Evolutionary conservation across 2,797 vertebrate species (phyloP).

Genomic region (Chaunax sp.): DNA sequence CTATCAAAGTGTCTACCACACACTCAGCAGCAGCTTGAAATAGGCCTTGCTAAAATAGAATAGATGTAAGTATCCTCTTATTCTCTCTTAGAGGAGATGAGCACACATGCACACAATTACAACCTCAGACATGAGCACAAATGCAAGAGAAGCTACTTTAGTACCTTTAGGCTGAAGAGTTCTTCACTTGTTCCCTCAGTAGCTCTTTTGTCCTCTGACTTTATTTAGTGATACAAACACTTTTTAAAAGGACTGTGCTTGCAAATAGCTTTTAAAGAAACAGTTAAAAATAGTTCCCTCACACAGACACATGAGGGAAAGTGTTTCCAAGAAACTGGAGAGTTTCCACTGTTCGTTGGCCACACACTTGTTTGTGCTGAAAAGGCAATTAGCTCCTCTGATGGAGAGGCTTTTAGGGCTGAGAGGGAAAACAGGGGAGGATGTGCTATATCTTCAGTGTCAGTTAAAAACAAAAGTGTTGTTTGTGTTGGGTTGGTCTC

Average conservation of each 20-base stretch:
- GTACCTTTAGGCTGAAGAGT: slow-evolving; percentile 48
- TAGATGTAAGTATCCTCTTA: slow-evolving; percentile 61
- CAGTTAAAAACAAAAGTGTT: slow-evolving; percentile 20
- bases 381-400: slow-evolving; percentile 47
- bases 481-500: slow-evolving; percentile 29
- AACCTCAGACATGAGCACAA: not conserved
- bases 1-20: slow-evolving; percentile 67
- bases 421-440: slow-evolving; percentile 14
- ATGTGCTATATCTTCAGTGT: slow-evolving; percentile 26
- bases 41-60: slow-evolving; percentile 74
- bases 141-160: slow-evolving; percentile 20
- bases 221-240: slow-evolving; percentile 24
- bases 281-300: slow-evolving; percentile 18
- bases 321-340: slow-evolving; percentile 61
- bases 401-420: slow-evolving; percentile 23
- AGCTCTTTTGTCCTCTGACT: slow-evolving; percentile 42
- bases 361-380: slow-evolving; percentile 49
- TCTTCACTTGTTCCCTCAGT: slow-evolving; percentile 36
- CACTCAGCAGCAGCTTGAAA: slow-evolving; percentile 59
- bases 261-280: slow-evolving; percentile 21
- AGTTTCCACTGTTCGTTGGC: slow-evolving; percentile 56
- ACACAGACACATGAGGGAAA: slow-evolving; percentile 14
- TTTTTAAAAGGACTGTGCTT: slow-evolving; percentile 24
- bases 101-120: not conserved
- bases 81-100: slow-evolving; percentile 55